Base-by-base conservation (phyloP, 2,888 invertebrate genomes). In the Drosophila emarginata region DNA sequence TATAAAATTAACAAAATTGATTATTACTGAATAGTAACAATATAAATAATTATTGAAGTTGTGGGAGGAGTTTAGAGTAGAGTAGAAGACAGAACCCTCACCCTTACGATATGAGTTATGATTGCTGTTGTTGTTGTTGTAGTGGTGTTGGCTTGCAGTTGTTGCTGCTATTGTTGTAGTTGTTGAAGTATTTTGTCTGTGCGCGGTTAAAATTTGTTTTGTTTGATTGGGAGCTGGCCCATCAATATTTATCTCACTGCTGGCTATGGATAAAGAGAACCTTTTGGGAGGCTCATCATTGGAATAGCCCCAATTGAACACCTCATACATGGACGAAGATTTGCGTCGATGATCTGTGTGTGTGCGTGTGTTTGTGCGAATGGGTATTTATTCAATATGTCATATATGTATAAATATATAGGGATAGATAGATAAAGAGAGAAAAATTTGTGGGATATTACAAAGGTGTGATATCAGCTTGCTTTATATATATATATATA, bases 301-400 rank as follows among this genome's bases (percentile, higher is more conserved):
- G 78, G 90, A 89, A 81, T 90, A 90, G 79, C 91, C 94, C 94
- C 94, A 94, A 93, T 94, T 94, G 92, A 95, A 94, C 89, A 95
- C 94, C 93, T 95, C 95, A 93, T 95, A 94, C 94, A 95, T 95
- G 91, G 95, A 95, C 91, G 94, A 93, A 91, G 94, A 94, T 93
- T 94, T 94, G 93, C 93, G 93, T 77, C 91, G 91, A 89, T 90
- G 91, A 91, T 90, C 91, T 90, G 86, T 78, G 72, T 69, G 61
- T 59, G 60, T 69, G 61, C 57, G 45, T 57, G 88, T 90, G 91
- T 90, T 90, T 90, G 85, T 78, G 72, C 67, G 60, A 56, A 50
- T 61, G 58, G 53, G 21, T 52, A 54, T 36, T 26, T 36, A 37
- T 21, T 37, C 21, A 14, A 15, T 15, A 18, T 52, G 45, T 52